phyloP scores from a whole-genome alignment of 1,140 invertebrate species.

The Bombus confusus region DNA sequence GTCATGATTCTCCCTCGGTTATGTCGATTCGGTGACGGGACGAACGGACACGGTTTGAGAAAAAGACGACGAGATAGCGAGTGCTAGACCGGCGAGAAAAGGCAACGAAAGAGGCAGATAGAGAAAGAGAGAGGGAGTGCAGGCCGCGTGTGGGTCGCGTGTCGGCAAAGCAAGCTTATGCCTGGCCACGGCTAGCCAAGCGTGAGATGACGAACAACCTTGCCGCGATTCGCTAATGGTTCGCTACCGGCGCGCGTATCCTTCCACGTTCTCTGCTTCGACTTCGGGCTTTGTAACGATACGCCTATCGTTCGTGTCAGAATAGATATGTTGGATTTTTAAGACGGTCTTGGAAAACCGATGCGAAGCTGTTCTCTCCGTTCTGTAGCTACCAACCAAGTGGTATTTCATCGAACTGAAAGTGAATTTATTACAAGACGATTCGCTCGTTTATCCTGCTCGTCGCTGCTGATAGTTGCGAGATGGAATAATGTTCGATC shows the following conservation, averaged over 20 bases:
- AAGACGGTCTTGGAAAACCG: no score
- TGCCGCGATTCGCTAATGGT: conserved; percentile 68
- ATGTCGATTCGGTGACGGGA: no score
- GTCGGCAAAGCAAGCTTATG: conserved; percentile 66
- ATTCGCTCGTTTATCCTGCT: no score
- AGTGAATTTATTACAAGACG: no score
- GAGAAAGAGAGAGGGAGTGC: conserved; percentile 39
- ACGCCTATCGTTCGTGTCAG: not conserved
- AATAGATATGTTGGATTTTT: not conserved
- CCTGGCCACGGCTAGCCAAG: conserved; percentile 65
- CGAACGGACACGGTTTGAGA: no score
- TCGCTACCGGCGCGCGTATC: conserved; percentile 61
- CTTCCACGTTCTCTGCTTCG: conserved; percentile 15
- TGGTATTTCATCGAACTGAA: no score
- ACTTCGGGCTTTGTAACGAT: not conserved
- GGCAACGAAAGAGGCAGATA: conserved; percentile 8
- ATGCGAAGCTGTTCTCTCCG: no score
- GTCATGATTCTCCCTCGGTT: no score
- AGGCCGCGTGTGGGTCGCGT: conserved; percentile 79
- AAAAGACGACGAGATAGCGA: not conserved
- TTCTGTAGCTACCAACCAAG: no score
- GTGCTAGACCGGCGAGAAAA: not conserved
- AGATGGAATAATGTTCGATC: no score
- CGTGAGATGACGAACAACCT: conserved; percentile 72
- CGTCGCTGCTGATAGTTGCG: no score